Evolutionary conservation across 2,113 vertebrate species (phyloP).

Genomic region (Lethenteron camtschaticum): DNA sequence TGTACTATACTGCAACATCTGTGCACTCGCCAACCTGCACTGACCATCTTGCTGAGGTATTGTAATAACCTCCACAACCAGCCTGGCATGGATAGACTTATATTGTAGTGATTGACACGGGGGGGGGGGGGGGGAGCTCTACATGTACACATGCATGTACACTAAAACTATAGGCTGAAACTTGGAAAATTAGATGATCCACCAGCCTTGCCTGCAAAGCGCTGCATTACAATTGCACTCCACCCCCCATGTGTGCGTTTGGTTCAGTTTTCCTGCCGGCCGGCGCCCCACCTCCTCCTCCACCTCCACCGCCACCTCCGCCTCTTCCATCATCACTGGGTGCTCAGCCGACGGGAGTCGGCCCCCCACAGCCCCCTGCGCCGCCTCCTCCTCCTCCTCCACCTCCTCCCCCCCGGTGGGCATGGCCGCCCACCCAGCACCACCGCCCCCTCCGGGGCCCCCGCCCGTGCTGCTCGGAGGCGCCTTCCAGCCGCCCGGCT

Average conservation of each 20-base stretch:
- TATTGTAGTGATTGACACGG: too few species aligned
- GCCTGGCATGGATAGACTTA: too few species aligned
- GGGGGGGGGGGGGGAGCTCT: too few species aligned
- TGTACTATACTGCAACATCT: too few species aligned
- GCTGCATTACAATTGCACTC: neutral
- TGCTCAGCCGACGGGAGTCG: neutral
- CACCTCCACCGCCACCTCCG: neutral
- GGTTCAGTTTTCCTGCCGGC: neutral
- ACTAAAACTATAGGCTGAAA: neutral
- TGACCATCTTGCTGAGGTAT: too few species aligned
- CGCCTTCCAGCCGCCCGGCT: neutral
- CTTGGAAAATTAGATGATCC: neutral
- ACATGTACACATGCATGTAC: neutral
- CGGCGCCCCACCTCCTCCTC: neutral
- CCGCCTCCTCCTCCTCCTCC: neutral
- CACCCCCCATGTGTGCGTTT: neutral
- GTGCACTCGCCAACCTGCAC: too few species aligned
- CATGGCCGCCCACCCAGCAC: neutral
- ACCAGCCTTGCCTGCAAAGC: neutral
- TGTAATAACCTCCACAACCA: too few species aligned
- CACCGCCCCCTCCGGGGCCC: neutral
- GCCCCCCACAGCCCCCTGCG: neutral
- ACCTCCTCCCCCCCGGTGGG: neutral
- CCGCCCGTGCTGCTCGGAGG: neutral
- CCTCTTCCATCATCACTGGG: constrained; percentile 1